phyloP scores from a whole-genome alignment of 2,797 vertebrate species.

The Lepus townsendii region DNA sequence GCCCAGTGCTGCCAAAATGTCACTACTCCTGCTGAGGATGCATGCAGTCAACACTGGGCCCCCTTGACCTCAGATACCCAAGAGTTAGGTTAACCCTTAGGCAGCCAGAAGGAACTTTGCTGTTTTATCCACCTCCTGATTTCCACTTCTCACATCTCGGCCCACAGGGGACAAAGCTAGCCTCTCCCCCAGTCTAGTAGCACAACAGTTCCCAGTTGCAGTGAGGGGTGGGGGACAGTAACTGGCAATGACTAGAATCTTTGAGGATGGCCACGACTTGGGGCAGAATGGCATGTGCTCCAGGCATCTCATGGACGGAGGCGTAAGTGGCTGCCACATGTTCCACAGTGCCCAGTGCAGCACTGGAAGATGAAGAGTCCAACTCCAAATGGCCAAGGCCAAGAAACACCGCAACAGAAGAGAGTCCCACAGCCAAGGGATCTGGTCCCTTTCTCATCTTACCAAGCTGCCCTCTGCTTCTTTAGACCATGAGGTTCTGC shows the following conservation, averaged over 20 bases:
- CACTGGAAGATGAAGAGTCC: neutral
- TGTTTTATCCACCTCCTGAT: neutral
- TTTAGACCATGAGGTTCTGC: too few relatives aligned
- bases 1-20: neutral
- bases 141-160: neutral
- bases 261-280: neutral
- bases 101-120: neutral
- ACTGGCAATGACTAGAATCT: neutral
- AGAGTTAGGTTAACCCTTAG: neutral
- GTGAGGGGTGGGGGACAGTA: neutral
- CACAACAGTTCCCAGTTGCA: neutral
- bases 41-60: neutral
- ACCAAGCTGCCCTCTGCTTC: neutral
- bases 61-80: neutral
- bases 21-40: neutral
- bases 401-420: neutral
- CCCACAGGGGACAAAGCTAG: neutral
- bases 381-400: neutral
- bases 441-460: neutral
- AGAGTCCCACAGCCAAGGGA: neutral
- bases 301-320: neutral
- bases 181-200: neutral
- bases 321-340: too few relatives aligned
- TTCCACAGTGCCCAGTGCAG: too few relatives aligned
- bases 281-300: too few relatives aligned